A percentile compares a stretch with the other conserved stretches of the same genome.
These are phyloP conservation scores for Anser cygnoides DNA, from an alignment of 2,113 vertebrate genomes.

Conservation along the genomic window DNA sequence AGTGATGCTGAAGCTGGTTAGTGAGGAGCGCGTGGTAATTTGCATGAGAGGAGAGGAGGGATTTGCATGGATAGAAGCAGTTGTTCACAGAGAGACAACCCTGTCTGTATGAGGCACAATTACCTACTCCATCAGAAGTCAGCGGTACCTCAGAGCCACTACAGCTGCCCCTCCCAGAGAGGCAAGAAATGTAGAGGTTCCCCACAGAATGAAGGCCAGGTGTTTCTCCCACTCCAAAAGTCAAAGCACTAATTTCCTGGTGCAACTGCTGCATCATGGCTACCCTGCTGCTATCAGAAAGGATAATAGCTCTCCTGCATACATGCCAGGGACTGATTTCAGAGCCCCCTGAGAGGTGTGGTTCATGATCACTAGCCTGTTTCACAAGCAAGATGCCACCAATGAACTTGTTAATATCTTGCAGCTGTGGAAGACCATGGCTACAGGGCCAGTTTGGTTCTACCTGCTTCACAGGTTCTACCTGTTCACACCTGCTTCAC, in stretches of 20 bases:
- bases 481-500: neutral
- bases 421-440: neutral
- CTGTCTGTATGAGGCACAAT: no score
- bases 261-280: accelerated
- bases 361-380: accelerated
- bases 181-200: neutral
- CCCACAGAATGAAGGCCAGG: neutral
- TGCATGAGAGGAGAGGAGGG: neutral
- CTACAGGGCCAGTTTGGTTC: neutral
- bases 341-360: neutral
- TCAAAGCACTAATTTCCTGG: neutral
- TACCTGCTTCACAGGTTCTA: neutral
- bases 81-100: neutral
- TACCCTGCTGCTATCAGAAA: neutral
- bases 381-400: accelerated
- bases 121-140: neutral
- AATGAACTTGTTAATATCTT: neutral
- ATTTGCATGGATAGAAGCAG: neutral
- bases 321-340: neutral
- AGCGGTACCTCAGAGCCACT: neutral
- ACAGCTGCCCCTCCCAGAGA: neutral
- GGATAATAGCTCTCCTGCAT: neutral
- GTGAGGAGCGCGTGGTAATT: neutral
- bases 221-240: neutral
- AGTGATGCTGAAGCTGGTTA: neutral